Base-by-base conservation (phyloP, 2,797 vertebrate genomes). In the Pangasius macronema region DNA sequence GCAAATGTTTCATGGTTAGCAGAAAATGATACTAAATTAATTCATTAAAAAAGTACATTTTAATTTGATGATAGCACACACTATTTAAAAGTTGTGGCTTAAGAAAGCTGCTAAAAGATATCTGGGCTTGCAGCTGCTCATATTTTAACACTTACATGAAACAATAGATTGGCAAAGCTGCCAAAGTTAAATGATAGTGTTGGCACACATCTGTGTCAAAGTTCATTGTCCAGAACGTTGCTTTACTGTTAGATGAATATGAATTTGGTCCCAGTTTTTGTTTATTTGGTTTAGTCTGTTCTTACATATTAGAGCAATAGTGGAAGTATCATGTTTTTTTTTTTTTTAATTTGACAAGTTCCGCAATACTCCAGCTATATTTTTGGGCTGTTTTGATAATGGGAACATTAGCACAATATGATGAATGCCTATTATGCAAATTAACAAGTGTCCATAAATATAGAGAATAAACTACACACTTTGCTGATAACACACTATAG, bases 21-120 rank as follows among this genome's bases (percentile, higher is more conserved):
- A 27, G 57, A 42, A 61, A 61, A 61, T 61, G 5, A 81, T 61
- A 42, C 36, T 16, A 80, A 42, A 27, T 42, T 6, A 82, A 61
- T 81, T 81, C 24, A 42, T 42, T 79, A 51, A 22, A 1, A 80
- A 42, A 27, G 27, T 16, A 16, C 13, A 61, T 39, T 46, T 82
- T 46, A 46, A 42, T 82, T 63, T 46, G 6, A 27, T 61, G 10
- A 61, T 14, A 1, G 36, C 13, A 9, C 22, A 61, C 55, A 6
- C 76, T 61, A 81, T 61, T 61, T 81, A 42, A 61, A 81, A 81
- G 79, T 81, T 36, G 76, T 51, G 13, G 11, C n/a, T 53, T 10
- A 55, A 33, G 8, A 33, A 81, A 57, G 5, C 14, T 61, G 77
- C 4, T 42, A 59, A 33, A 42, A 80, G 20, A 59, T 59, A 13